Percentiles rank a stretch among this genome's conserved stretches.
Evolutionary conservation across 1,140 invertebrate species (phyloP).

Genomic region (Palaemon carinicauda): DNA sequence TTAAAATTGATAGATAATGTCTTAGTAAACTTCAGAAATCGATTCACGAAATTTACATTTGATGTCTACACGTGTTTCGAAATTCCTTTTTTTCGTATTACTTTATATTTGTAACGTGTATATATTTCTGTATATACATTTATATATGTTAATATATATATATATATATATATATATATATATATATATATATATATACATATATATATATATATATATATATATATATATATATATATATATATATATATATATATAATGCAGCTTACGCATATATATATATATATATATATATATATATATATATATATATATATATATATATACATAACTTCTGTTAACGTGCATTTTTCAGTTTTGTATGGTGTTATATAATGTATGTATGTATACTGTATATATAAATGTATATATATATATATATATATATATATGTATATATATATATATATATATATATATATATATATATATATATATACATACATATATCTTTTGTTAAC

Average conservation of each 20-base stretch:
- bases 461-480: neutral
- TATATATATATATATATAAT: neutral
- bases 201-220: neutral
- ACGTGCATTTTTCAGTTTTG: neutral
- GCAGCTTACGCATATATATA: neutral
- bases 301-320: neutral
- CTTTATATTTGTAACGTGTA: no score
- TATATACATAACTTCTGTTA: neutral
- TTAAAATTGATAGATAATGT: no score
- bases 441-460: neutral
- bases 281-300: neutral
- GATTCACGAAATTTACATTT: no score
- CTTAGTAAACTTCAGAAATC: no score
- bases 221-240: constrained; percentile 1
- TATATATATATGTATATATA: neutral
- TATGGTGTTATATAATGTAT: neutral
- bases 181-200: neutral
- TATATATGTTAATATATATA: no score
- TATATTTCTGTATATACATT: no score
- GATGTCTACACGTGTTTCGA: no score
- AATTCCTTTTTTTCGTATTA: no score
- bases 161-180: no score
- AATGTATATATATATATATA: neutral
- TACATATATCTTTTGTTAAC: no score
- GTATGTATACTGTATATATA: neutral